phyloP scores from a whole-genome alignment of 1,140 invertebrate species.

The Megalopta genalis region DNA sequence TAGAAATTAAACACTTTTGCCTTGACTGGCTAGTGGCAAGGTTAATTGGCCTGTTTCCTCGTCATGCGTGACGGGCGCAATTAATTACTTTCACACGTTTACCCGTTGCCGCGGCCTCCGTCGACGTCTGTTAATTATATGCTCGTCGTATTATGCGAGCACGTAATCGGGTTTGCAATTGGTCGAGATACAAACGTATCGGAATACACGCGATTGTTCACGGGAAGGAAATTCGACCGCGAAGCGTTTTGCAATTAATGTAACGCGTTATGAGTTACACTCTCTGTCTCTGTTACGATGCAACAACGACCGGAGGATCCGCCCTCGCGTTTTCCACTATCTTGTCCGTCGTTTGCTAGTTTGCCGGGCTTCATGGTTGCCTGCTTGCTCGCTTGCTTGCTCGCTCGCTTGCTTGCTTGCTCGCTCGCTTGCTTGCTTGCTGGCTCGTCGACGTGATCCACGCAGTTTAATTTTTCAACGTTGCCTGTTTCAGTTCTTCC shows the following conservation, averaged over 20 bases:
- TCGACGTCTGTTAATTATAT: constrained; percentile 54
- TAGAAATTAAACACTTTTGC: constrained; percentile 43
- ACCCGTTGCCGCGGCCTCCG: constrained; percentile 1
- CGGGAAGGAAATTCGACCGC: constrained; percentile 12
- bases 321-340: too few relatives aligned
- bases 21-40: constrained; percentile 25
- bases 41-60: constrained; percentile 52
- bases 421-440: background rate
- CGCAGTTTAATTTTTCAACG: constrained; percentile 14
- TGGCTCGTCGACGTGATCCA: background rate
- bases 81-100: constrained; percentile 57
- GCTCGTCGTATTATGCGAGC: constrained; percentile 37
- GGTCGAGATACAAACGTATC: constrained; percentile 16
- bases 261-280: constrained; percentile 12
- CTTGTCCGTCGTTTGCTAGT: too few relatives aligned
- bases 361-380: too few relatives aligned
- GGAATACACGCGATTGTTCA: background rate
- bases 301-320: too few relatives aligned
- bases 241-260: constrained; percentile 24
- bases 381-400: too few relatives aligned
- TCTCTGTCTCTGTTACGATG: too few relatives aligned
- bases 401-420: background rate
- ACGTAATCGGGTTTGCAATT: constrained; percentile 40
- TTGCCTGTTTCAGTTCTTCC: background rate
- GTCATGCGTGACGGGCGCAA: constrained; percentile 40